A percentile compares a stretch with the other conserved stretches of the same genome.
These are phyloP conservation scores for Lophochroa leadbeateri DNA, from an alignment of 2,113 vertebrate genomes.

Conservation along the genomic window DNA sequence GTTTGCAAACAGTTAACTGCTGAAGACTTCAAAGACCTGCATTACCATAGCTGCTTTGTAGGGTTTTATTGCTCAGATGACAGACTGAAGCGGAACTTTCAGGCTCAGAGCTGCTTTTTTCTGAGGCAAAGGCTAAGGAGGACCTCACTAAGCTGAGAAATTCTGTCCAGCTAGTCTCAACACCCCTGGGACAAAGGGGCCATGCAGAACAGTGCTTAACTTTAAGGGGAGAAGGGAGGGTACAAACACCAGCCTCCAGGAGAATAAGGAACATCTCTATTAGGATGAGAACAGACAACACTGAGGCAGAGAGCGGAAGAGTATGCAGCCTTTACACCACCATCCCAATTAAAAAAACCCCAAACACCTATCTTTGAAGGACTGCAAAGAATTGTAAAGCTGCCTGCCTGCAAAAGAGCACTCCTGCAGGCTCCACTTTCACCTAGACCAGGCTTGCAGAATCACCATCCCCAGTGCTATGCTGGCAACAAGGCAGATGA, in stretches of 20 bases:
- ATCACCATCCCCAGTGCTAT: fast-evolving
- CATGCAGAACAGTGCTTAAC: not conserved
- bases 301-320: not conserved
- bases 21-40: not conserved
- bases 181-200: not conserved
- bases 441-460: not conserved
- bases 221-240: not conserved
- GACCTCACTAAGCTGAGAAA: not conserved
- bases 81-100: not conserved
- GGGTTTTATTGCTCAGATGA: not conserved
- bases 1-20: not conserved
- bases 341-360: not conserved
- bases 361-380: not conserved
- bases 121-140: not conserved
- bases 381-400: not conserved
- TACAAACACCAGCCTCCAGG: not conserved
- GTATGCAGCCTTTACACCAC: not conserved
- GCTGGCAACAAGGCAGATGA: not conserved
- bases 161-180: not conserved
- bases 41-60: not conserved
- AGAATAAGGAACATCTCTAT: not conserved
- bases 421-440: not conserved
- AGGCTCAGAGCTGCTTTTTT: not conserved
- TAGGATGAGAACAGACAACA: not conserved
- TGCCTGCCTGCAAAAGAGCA: not conserved